Percentiles rank a stretch among this genome's conserved stretches.
These are phyloP conservation scores for Phrynosoma platyrhinos DNA, from an alignment of 2,113 vertebrate species.

Conservation along the genomic window DNA sequence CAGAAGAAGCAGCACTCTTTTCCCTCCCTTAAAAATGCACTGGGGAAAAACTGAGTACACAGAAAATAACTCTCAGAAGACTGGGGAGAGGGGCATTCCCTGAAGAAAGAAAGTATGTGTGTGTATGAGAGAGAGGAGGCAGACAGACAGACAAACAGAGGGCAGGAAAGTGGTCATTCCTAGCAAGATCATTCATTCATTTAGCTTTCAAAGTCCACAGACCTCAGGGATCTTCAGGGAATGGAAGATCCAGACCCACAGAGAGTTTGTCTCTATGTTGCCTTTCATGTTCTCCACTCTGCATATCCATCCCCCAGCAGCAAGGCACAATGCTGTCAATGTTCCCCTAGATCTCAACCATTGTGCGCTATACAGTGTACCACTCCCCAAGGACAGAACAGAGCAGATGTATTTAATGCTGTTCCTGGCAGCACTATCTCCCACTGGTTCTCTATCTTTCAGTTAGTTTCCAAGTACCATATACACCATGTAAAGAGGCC, in stretches of 20 bases:
- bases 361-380: constrained; percentile 13
- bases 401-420: constrained; percentile 25
- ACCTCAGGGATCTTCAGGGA: background rate
- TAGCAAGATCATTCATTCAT: background rate
- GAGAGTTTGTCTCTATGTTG: constrained; percentile 15
- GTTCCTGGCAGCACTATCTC: constrained; percentile 22
- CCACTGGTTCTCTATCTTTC: constrained; percentile 2
- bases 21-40: background rate
- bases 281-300: constrained; percentile 1
- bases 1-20: background rate
- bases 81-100: background rate
- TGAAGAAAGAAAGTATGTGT: background rate
- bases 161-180: background rate
- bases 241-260: background rate
- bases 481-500: background rate
- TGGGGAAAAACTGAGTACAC: constrained; percentile 11
- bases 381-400: constrained; percentile 17
- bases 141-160: background rate
- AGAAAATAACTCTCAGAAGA: background rate
- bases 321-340: background rate
- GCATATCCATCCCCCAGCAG: background rate
- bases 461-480: background rate
- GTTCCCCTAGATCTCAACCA: constrained; percentile 22
- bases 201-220: background rate
- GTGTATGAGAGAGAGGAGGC: background rate